Evolutionary conservation across 2,888 invertebrate species (phyloP).

Genomic region (Folsomia candida): DNA sequence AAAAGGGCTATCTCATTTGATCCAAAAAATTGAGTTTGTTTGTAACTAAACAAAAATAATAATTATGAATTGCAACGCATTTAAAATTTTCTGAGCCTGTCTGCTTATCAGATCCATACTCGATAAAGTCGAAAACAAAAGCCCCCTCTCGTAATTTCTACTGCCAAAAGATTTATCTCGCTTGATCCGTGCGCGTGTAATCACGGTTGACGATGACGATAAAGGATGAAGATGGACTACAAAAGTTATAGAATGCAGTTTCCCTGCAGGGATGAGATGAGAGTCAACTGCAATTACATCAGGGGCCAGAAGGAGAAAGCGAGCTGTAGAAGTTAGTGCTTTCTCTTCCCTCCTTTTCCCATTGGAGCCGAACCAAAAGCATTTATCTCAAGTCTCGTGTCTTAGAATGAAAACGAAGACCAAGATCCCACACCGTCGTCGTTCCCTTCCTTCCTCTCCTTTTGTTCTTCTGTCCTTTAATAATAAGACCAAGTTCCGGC

Average conservation of each 20-base stretch:
- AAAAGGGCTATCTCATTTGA: too few relatives aligned
- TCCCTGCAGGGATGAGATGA: not conserved
- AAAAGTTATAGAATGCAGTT: constrained; percentile 2
- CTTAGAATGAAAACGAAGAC: not conserved
- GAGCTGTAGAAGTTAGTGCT: not conserved
- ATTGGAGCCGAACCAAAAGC: not conserved
- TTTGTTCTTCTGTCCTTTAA: not conserved
- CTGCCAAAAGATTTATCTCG: not conserved
- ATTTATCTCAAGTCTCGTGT: not conserved
- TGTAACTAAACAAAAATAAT: too few relatives aligned
- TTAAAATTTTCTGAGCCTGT: too few relatives aligned
- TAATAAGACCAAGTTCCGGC: not conserved
- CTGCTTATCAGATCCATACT: too few relatives aligned
- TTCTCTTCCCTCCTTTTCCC: not conserved
- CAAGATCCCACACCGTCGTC: not conserved
- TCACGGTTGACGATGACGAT: not conserved
- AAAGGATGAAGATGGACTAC: constrained; percentile 10
- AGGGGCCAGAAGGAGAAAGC: too few relatives aligned
- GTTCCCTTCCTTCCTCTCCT: not conserved
- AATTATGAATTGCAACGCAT: too few relatives aligned
- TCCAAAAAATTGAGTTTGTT: too few relatives aligned
- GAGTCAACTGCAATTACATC: not conserved
- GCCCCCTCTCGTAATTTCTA: too few relatives aligned
- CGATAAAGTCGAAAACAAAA: too few relatives aligned
- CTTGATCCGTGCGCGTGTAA: not conserved